Conservation (phyloP, 2,888 invertebrate species). For the Hirtodrosophila histrioides region DNA sequence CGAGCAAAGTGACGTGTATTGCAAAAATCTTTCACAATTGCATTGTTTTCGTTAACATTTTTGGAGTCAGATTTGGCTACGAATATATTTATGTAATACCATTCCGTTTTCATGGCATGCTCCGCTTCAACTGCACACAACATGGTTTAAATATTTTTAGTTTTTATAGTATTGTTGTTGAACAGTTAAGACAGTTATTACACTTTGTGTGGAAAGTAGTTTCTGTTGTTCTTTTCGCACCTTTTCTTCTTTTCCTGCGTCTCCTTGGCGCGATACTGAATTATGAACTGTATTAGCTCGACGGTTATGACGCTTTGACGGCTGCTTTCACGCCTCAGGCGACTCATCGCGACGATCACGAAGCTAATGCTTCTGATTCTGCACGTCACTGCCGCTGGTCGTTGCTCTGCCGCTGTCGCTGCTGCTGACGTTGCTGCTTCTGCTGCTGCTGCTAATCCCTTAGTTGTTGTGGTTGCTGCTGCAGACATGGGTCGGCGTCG, state of each 20-base stretch:
- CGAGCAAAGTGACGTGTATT: conserved; percentile 22
- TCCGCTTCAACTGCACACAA: conserved; percentile 71
- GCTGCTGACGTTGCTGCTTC: conserved; percentile 25
- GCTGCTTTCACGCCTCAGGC: conserved; percentile 80
- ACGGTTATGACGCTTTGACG: conserved; percentile 83
- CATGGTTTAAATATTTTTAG: conserved; percentile 35
- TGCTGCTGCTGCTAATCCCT: conserved; percentile 21
- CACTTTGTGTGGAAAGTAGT: neutral
- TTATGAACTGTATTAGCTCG: conserved; percentile 84
- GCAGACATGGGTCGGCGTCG: conserved; percentile 54
- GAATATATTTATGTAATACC: conserved; percentile 62
- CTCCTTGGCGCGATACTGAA: conserved; percentile 83
- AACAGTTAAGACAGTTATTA: conserved; percentile 1
- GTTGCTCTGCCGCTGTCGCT: conserved; percentile 23
- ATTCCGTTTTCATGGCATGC: conserved; percentile 68
- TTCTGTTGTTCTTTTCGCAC: conserved; percentile 56
- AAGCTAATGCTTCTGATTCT: conserved; percentile 57
- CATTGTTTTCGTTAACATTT: conserved; percentile 5
- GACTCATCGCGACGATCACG: conserved; percentile 79
- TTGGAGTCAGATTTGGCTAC: conserved; percentile 14
- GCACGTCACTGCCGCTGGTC: conserved; percentile 15
- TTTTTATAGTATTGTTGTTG: conserved; percentile 1
- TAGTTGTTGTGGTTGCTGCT: conserved; percentile 40
- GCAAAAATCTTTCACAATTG: conserved; percentile 29
- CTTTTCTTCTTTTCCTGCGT: conserved; percentile 83